phyloP scores from a whole-genome alignment of 1,140 invertebrate genomes.

The Lasioglossum baleicum region DNA sequence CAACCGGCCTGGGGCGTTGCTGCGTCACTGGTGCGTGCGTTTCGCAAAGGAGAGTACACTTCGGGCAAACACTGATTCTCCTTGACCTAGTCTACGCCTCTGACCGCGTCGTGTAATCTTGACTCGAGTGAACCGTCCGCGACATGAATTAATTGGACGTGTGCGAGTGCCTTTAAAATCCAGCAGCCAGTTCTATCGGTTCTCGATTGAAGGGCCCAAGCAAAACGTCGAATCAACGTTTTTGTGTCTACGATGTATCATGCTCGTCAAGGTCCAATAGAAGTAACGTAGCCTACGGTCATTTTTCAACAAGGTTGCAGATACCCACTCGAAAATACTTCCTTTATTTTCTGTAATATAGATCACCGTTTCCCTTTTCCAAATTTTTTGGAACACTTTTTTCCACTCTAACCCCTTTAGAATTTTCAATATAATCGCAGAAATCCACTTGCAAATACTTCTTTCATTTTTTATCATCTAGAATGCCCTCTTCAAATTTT shows the following conservation, averaged over 20 bases:
- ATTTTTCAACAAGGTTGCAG: not conserved
- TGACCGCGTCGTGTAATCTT: constrained; percentile 27
- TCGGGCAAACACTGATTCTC: constrained; percentile 57
- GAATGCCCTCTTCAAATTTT: too few relatives aligned
- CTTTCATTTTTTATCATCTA: not conserved
- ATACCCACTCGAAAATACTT: too few relatives aligned
- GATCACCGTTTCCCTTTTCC: too few relatives aligned
- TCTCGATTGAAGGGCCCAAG: not conserved
- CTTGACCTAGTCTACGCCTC: constrained; percentile 61
- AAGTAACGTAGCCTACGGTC: not conserved
- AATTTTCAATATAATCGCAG: not conserved
- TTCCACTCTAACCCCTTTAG: too few relatives aligned
- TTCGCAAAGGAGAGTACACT: constrained; percentile 35
- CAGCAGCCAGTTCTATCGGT: not conserved
- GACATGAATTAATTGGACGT: constrained; percentile 56
- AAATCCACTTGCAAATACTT: not conserved
- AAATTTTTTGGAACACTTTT: too few relatives aligned
- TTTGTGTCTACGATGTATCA: not conserved
- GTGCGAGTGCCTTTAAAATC: constrained; percentile 1
- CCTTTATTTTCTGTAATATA: too few relatives aligned
- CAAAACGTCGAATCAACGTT: not conserved
- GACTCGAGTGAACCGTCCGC: constrained; percentile 49
- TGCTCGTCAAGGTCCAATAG: constrained; percentile 16
- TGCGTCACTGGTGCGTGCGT: constrained; percentile 31
- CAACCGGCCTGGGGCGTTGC: constrained; percentile 3